Conservation (phyloP, 2,797 vertebrate species). For the Threskiornis aethiopicus region DNA sequence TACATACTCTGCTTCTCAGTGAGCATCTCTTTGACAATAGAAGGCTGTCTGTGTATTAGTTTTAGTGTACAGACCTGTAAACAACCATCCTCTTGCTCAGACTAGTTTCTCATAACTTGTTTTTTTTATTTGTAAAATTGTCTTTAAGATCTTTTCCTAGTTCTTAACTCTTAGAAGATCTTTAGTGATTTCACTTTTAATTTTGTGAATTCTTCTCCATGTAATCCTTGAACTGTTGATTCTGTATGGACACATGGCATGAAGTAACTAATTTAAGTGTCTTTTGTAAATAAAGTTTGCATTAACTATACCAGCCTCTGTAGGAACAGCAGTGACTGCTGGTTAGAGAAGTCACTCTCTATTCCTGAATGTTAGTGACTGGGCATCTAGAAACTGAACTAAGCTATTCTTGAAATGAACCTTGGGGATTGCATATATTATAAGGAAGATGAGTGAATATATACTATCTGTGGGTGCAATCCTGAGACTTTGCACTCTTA, state of each 20-base stretch:
- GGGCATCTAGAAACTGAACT: neutral
- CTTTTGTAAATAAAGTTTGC: constrained; percentile 97
- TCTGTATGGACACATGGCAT: constrained; percentile 92
- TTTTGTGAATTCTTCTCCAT: constrained; percentile 79
- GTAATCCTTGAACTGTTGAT: constrained; percentile 81
- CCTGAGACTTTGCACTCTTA: neutral
- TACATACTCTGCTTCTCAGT: constrained; percentile 82
- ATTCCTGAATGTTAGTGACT: constrained; percentile 34
- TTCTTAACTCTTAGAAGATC: constrained; percentile 77
- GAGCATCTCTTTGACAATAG: constrained; percentile 76
- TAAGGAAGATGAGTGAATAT: neutral
- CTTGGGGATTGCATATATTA: neutral
- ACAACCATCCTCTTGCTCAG: constrained; percentile 71
- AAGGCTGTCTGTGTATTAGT: constrained; percentile 79
- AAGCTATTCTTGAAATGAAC: neutral
- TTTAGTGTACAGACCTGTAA: constrained; percentile 82
- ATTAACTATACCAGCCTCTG: constrained; percentile 78
- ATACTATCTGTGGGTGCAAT: neutral
- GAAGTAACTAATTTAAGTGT: constrained; percentile 86
- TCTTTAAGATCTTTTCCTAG: constrained; percentile 74
- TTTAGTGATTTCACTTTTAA: constrained; percentile 76
- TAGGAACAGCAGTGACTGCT: constrained; percentile 45
- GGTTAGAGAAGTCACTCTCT: constrained; percentile 28
- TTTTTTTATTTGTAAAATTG: constrained; percentile 79
- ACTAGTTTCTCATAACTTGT: constrained; percentile 69